Evolutionary conservation across 1,140 invertebrate genomes (phyloP), one percentile per base, ranked within the genome.

Genomic region (Zaprionus gabonicus): DNA sequence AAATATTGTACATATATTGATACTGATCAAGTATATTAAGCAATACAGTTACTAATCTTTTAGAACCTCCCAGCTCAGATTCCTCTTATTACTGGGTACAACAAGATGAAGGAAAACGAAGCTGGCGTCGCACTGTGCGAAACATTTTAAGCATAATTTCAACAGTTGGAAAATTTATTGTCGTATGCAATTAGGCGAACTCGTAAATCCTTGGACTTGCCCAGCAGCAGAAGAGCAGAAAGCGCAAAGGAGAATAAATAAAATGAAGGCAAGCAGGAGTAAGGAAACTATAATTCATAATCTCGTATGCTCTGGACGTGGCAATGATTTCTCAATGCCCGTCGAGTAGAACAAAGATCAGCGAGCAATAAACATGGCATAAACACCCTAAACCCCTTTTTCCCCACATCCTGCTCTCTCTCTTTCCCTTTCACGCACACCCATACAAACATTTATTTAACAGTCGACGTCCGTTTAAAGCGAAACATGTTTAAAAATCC

Each of bases 281-380:
- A 83, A 71, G 81, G 71, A 83, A 88, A 87, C 84, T 84, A 87
- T 87, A 87, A 88, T 76, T 87, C 84, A 87, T 83, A 87, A 87
- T 88, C 82, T 88, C 38, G 53, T 76, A 46, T 57, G 70, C 27
- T 67, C 31, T 49, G 62, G 55, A 80, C 84, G 80, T 88, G 84
- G 84, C 81, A 66, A 88, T 83, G 83, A 87, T 81, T 86, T 69
- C 46, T 25, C 69, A 67, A 62, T 76, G 46, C 44, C 15, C 31
- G 44, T 20, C 31, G 58, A 66, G 56, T 60, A 38, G 55, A 63
- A 51, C 82, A 88, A 73, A 76, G 78, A 87, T 87, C 80, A 57
- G 70, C 67, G 17, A 53, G 65, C 74, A 70, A 84, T 83, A 88
- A 85, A 85, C 82, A 68, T 41, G 41, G 66, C 36, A 70, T 67